Evolutionary conservation across 2,797 vertebrate species (phyloP), one percentile per base, ranked within the genome.

Genomic region (Capromys pilorides): DNA sequence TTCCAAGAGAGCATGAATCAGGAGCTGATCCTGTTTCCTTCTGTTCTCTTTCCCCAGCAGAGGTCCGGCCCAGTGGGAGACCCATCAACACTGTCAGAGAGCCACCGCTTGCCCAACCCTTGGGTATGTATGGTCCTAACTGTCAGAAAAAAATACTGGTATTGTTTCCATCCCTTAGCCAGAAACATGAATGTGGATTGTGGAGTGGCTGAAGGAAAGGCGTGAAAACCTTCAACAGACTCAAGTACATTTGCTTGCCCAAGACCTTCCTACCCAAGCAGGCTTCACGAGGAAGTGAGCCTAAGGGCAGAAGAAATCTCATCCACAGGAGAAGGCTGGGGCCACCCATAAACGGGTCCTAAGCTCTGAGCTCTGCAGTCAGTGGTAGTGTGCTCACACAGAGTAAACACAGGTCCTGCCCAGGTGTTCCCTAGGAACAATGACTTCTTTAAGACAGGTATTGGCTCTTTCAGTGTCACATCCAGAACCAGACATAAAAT

Each of bases 11-110:
- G 9, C 5, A 0, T 22, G 36, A 71, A 14, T 59, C 59, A 71
- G 51, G 87, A 16, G 16, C 87, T 96, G 90, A 97, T 5, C 67
- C 73, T 51, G 26, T 86, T 33, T 86, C n/a, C 49, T 95, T 59
- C 71, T 62, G 4, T 85, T 92, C 82, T 77, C 51, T 81, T 96
- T 96, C 91, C 97, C 11, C 96, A 99, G 99, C 99, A 88, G 99
- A 99, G 49, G 98, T 99, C 97, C 99, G 99, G 51, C 99, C 99
- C 78, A 99, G 99, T 31, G 99, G 99, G 59, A 99, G 98, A 79
- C 99, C 99, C 0, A 98, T 99, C 64, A 99, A 99, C 93, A 99
- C 99, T 0, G 99, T 98, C 19, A 98, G 99, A 95, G 99, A 99
- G 91, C 99, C 99, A 0, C 99, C 99, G 0, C 98, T 98, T 85